A percentile compares a stretch with the other conserved stretches of the same genome.
phyloP scores from a whole-genome alignment of 2,113 vertebrate species.

The Lates calcarifer region DNA sequence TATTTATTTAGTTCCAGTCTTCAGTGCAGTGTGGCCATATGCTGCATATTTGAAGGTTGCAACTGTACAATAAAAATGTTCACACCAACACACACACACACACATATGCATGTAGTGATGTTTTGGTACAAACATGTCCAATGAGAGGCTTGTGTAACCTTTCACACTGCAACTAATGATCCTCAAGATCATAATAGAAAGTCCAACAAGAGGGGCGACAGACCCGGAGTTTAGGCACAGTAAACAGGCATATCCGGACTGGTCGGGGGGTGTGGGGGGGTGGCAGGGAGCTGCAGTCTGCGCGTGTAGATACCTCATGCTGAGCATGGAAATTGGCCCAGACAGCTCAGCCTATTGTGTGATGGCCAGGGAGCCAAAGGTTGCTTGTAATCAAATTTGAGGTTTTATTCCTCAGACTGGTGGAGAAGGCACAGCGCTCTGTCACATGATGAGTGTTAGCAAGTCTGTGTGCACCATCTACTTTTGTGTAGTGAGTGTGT shows the following conservation, averaged over 20 bases:
- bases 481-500: conserved; percentile 68
- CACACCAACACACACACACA: neutral
- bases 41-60: conserved; percentile 3
- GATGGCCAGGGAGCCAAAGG: conserved; percentile 96
- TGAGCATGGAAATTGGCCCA: conserved; percentile 99
- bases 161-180: conserved; percentile 80
- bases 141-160: conserved; percentile 72
- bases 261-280: conserved; percentile 80
- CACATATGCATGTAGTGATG: conserved; percentile 20
- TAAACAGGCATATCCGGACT: conserved; percentile 94
- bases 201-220: conserved; percentile 87
- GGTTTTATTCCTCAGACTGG: conserved; percentile 86
- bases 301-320: conserved; percentile 96
- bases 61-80: conserved; percentile 17
- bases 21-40: neutral
- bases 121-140: conserved; percentile 60
- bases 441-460: conserved; percentile 79
- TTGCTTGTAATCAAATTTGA: conserved; percentile 99
- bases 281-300: conserved; percentile 88
- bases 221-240: conserved; percentile 91
- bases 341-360: conserved; percentile 97
- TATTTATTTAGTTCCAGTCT: neutral
- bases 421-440: conserved; percentile 88
- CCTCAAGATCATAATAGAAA: conserved; percentile 89
- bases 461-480: conserved; percentile 58